A percentile compares a stretch with the other conserved stretches of the same genome.
phyloP scores from a whole-genome alignment of 2,888 invertebrate genomes.

The Hydraecia micacea region DNA sequence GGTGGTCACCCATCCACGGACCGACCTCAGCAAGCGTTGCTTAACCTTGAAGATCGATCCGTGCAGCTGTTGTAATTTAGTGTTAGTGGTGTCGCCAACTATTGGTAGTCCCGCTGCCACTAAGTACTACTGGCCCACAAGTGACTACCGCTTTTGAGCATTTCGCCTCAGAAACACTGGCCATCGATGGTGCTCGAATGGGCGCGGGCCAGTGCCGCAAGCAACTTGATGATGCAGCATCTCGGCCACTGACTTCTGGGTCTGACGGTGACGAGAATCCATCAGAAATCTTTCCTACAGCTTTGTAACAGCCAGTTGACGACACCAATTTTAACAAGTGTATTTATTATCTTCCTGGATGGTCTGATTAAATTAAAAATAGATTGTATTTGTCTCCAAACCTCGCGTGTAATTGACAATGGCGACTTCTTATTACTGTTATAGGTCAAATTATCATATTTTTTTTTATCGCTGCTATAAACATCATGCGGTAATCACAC shows the following conservation, averaged over 20 bases:
- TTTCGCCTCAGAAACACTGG: background rate
- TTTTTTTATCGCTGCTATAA: constrained; percentile 29
- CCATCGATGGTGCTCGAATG: background rate
- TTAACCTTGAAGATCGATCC: background rate
- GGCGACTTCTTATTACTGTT: constrained; percentile 23
- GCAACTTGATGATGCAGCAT: background rate
- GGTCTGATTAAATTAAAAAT: constrained; percentile 9
- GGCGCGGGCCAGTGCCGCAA: background rate
- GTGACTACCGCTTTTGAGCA: background rate
- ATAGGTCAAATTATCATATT: constrained; percentile 35
- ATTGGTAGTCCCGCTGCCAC: background rate
- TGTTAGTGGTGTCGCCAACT: background rate
- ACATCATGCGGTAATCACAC: constrained; percentile 41
- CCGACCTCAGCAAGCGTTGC: background rate
- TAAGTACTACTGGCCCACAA: background rate
- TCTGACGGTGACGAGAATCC: background rate
- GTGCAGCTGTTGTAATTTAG: background rate
- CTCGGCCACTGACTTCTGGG: background rate
- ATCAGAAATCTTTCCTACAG: too few relatives aligned
- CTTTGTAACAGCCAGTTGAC: background rate
- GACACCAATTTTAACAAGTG: background rate
- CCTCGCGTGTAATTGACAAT: constrained; percentile 19
- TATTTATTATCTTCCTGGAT: background rate
- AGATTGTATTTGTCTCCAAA: constrained; percentile 12
- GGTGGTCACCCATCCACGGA: background rate